Conservation (phyloP, 2,888 invertebrate genomes). For the Yponomeuta cagnagella region DNA sequence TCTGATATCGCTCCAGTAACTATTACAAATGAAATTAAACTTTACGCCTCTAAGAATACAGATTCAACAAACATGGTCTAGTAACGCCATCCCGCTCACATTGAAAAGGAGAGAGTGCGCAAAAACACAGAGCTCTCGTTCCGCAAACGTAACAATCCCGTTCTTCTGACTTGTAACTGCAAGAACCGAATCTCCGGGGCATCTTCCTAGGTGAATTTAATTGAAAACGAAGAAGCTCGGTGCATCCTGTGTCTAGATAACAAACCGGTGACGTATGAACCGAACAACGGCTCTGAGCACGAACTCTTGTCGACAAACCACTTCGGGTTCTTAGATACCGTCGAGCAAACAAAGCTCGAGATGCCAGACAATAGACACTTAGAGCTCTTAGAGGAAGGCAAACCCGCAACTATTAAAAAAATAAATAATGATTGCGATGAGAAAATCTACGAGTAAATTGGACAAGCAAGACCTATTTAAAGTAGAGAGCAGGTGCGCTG, state of each 20-base stretch:
- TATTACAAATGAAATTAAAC: constrained; percentile 50
- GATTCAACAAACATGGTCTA: constrained; percentile 21
- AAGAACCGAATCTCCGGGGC: not conserved
- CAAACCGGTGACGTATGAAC: constrained; percentile 50
- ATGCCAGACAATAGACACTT: constrained; percentile 45
- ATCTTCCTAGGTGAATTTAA: constrained; percentile 30
- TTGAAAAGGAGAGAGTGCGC: constrained; percentile 38
- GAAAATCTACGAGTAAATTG: constrained; percentile 30
- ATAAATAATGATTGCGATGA: constrained; percentile 41
- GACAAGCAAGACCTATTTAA: constrained; percentile 36
- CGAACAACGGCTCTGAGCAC: constrained; percentile 29
- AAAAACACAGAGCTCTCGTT: constrained; percentile 35
- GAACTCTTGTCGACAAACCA: constrained; percentile 56
- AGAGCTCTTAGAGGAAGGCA: constrained; percentile 26
- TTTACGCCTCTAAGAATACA: constrained; percentile 39
- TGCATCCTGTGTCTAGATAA: constrained; percentile 15
- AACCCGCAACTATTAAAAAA: constrained; percentile 49
- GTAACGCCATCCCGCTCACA: constrained; percentile 41
- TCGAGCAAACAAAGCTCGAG: constrained; percentile 29
- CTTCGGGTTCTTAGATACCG: constrained; percentile 37
- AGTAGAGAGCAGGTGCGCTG: constrained; percentile 55
- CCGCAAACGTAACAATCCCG: constrained; percentile 56
- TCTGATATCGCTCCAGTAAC: constrained; percentile 49
- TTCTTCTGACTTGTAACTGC: constrained; percentile 41
- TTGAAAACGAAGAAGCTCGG: constrained; percentile 25